Evolutionary conservation across 2,797 vertebrate genomes (phyloP).

Genomic region (Chelon labrosus): DNA sequence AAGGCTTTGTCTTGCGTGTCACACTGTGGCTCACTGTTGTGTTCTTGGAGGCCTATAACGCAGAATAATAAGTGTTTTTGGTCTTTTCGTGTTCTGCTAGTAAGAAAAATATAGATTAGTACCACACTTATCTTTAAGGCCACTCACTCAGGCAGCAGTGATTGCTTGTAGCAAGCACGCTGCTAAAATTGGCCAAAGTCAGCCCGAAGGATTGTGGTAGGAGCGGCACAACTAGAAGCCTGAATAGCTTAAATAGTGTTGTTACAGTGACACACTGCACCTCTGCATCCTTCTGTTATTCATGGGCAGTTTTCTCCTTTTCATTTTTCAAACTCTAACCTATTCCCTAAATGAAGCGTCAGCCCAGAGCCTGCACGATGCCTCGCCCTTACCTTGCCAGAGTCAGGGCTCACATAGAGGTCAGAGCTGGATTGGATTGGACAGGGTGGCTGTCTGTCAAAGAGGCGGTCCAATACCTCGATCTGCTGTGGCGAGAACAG

Average conservation of each 20-base stretch:
- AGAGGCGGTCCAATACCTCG: conserved; percentile 97
- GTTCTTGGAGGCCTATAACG: background rate
- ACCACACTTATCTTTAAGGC: background rate
- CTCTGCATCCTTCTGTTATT: background rate
- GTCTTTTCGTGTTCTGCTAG: conserved; percentile 15
- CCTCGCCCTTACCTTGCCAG: conserved; percentile 93
- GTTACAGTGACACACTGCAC: no score
- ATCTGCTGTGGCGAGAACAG: conserved; percentile 98
- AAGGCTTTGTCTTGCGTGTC: background rate
- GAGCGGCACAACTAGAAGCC: background rate
- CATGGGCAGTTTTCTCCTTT: conserved; percentile 6
- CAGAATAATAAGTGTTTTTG: background rate
- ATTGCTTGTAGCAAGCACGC: background rate
- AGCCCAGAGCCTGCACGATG: conserved; percentile 71
- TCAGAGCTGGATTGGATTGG: conserved; percentile 88
- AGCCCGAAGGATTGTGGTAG: background rate
- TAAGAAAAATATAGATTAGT: background rate
- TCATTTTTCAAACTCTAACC: conserved; percentile 19
- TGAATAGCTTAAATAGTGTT: background rate
- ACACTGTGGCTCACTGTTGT: background rate
- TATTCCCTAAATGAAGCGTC: conserved; percentile 62
- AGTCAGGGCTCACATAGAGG: conserved; percentile 92
- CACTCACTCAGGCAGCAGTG: background rate
- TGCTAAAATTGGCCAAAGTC: background rate
- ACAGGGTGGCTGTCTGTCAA: conserved; percentile 92